These are phyloP conservation scores for Subanguina moxae DNA, from an alignment of 1,140 invertebrate genomes.

Conservation along the genomic window DNA sequence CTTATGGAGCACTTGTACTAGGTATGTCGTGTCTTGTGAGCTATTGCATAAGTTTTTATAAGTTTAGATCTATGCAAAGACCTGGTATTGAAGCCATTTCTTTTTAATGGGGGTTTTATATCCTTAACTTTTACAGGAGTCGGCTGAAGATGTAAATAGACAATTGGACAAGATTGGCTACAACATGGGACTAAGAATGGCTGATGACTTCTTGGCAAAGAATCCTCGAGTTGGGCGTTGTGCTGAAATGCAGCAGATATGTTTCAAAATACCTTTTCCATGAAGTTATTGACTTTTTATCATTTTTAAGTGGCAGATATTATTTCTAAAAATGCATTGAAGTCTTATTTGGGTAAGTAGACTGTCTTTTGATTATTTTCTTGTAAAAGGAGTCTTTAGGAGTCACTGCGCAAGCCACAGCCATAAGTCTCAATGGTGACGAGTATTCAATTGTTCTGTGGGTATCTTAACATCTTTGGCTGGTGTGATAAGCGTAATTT, in stretches of 20 bases:
- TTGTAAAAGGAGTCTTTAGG: constrained; percentile 69
- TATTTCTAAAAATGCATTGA: constrained; percentile 69
- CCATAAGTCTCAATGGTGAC: constrained; percentile 66
- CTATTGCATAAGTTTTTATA: no score
- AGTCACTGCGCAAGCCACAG: constrained; percentile 76
- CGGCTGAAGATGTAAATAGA: constrained; percentile 67
- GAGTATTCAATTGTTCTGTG: constrained; percentile 79
- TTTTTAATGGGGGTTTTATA: not conserved
- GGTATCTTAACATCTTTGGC: no score
- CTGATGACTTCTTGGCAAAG: constrained; percentile 93
- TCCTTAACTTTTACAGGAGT: not conserved
- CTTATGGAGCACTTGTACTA: constrained; percentile 91
- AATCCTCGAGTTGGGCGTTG: constrained; percentile 79
- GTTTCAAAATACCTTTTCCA: no score
- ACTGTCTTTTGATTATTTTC: not conserved
- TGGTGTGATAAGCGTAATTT: no score
- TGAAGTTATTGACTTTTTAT: no score
- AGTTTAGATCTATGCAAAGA: constrained; percentile 68
- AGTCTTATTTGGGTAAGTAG: constrained; percentile 50
- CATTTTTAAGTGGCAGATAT: constrained; percentile 77
- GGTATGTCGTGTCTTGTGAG: constrained; percentile 70
- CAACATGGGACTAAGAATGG: constrained; percentile 92
- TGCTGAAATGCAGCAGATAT: constrained; percentile 80
- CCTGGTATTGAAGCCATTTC: constrained; percentile 75
- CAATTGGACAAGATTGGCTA: constrained; percentile 69